Base-by-base conservation (phyloP, 1,140 invertebrate genomes). In the Anadara kagoshimensis region DNA sequence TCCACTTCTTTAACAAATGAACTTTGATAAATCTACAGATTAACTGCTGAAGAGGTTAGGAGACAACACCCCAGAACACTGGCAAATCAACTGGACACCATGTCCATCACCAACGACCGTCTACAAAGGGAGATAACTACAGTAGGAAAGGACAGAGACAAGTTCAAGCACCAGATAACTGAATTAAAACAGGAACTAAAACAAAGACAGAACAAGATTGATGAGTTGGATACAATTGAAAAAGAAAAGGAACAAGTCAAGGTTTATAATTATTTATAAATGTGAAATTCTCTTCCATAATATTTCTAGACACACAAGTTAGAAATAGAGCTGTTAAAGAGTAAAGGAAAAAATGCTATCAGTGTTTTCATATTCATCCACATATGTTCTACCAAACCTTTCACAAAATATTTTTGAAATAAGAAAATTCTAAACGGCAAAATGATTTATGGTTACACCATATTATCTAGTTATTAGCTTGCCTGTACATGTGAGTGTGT, bases 11-110 rank as follows among this genome's bases (percentile, higher is more conserved):
- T 14, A n/a, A 41, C 10, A 43, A 41, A 18, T 44, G n/a, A 51
- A 54, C 16, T 54, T 73, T 58, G 3, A n/a, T n/a, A n/a, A n/a
- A n/a, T n/a, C n/a, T 36, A 81, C 77, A 83, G 82, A 47, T 62
- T 84, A n/a, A 82, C 82, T 16, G 77, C 82, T n/a, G 77, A 82
- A 43, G 80, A 84, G 24, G 70, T 84, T 3, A 66, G 82, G 16
- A 75, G 71, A 44, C 82, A 84, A 29, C 82, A 84, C 68, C 82
- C 82, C 1, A 68, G 82, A 18, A 68, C 72, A 2, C 24, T 84
- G 26, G 82, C 82, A 26, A 84, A 84, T 61, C 75, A 82, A 53
- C 29, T 84, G 0, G 82, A 84, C 29, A 79, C 78, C 3, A 44
- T 69, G 8, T 54, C 68, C 4, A 44, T 75, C 16, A 61, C 62